Percentiles rank a stretch among this genome's conserved stretches.
These are phyloP conservation scores for Tridacna crocea DNA, from an alignment of 2,888 invertebrate genomes.

Conservation along the genomic window DNA sequence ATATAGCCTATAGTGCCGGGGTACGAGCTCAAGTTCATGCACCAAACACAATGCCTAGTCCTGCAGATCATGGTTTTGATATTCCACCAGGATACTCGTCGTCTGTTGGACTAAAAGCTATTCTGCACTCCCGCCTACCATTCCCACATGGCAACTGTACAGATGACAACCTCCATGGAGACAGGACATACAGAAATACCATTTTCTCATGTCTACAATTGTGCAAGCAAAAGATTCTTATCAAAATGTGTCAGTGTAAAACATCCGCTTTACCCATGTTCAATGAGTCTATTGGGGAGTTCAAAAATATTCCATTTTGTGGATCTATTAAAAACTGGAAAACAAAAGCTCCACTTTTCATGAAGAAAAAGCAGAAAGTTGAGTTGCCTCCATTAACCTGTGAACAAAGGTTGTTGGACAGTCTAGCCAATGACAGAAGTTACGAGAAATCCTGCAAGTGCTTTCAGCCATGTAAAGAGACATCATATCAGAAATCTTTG, in stretches of 20 bases:
- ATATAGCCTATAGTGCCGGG: slow-evolving; percentile 79
- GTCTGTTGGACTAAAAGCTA: slow-evolving; percentile 78
- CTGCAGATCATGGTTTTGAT: slow-evolving; percentile 81
- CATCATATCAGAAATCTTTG: slow-evolving; percentile 77
- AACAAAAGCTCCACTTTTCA: slow-evolving; percentile 45
- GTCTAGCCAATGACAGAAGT: slow-evolving; percentile 75
- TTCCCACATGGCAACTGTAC: slow-evolving; percentile 80
- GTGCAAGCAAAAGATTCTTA: slow-evolving; percentile 78
- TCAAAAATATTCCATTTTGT: slow-evolving; percentile 70
- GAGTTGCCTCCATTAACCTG: slow-evolving; percentile 68
- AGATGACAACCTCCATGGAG: slow-evolving; percentile 60
- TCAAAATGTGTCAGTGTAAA: slow-evolving; percentile 75
- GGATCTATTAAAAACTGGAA: slow-evolving; percentile 76
- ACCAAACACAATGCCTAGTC: slow-evolving; percentile 81
- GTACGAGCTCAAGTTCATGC: slow-evolving; percentile 81
- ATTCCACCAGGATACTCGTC: slow-evolving; percentile 81
- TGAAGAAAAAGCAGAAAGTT: slow-evolving; percentile 51
- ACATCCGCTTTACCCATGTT: slow-evolving; percentile 76
- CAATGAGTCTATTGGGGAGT: slow-evolving; percentile 41
- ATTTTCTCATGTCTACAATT: slow-evolving; percentile 79
- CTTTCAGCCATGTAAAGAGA: slow-evolving; percentile 77
- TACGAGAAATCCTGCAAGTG: slow-evolving; percentile 76
- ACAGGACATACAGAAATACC: slow-evolving; percentile 72
- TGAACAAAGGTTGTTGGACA: slow-evolving; percentile 69
- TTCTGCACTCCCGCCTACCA: slow-evolving; percentile 72